Conservation (phyloP, 2,113 vertebrate genomes). For the Pimephales promelas region DNA sequence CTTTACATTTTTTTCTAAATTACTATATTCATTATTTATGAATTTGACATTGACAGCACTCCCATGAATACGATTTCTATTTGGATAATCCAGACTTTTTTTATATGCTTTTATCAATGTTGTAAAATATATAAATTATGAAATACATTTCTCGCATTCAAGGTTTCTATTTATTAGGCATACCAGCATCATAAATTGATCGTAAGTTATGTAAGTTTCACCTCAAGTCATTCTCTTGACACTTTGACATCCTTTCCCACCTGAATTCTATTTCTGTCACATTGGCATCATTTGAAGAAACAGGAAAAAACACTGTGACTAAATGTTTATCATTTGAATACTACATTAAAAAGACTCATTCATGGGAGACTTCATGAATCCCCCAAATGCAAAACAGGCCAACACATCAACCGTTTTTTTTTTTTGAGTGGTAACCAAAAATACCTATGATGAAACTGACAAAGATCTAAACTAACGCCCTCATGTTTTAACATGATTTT, state of each 20-base stretch:
- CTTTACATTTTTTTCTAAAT: background rate
- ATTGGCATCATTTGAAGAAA: background rate
- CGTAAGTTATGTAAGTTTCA: background rate
- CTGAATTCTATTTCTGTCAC: background rate
- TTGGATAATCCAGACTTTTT: background rate
- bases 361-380: background rate
- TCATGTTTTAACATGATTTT: background rate
- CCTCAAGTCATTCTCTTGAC: background rate
- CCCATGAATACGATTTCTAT: background rate
- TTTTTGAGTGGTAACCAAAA: background rate
- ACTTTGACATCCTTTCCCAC: slow-evolving; percentile 1
- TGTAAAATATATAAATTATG: too few species aligned
- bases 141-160: too few species aligned
- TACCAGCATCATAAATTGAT: background rate
- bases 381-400: slow-evolving; percentile 21
- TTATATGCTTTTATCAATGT: too few species aligned
- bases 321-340: slow-evolving; percentile 24
- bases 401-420: background rate
- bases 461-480: background rate
- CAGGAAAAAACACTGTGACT: background rate
- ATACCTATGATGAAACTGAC: background rate
- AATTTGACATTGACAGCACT: background rate
- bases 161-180: background rate
- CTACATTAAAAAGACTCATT: slow-evolving; percentile 5
- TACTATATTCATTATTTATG: background rate